phyloP scores from a whole-genome alignment of 2,888 invertebrate genomes.

The Dorcus hopei region DNA sequence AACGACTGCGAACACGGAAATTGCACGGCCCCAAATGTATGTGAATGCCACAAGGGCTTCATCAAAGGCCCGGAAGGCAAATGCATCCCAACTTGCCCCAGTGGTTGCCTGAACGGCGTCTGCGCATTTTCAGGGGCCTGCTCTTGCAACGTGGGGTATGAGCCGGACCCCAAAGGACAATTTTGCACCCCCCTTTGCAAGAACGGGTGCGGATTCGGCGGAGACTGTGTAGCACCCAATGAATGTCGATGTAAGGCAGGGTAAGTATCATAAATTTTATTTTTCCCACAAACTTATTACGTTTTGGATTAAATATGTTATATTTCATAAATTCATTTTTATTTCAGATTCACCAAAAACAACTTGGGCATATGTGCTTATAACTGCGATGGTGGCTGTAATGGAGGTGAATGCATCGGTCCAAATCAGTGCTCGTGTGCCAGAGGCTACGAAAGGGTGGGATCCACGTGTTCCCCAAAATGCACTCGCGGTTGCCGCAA shows the following conservation, averaged over 20 bases:
- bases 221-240: conserved; percentile 56
- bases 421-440: conserved; percentile 53
- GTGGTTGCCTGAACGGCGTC: conserved; percentile 64
- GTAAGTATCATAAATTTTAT: conserved; percentile 37
- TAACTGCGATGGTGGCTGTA: conserved; percentile 45
- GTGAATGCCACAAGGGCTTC: conserved; percentile 62
- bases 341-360: conserved; percentile 51
- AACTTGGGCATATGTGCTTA: conserved; percentile 39
- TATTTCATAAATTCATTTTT: too few species aligned
- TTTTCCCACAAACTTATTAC: too few species aligned
- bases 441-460: conserved; percentile 42
- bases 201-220: conserved; percentile 54
- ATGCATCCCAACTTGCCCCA: conserved; percentile 66
- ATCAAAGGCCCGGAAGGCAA: conserved; percentile 51
- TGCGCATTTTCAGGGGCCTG: conserved; percentile 62
- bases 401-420: conserved; percentile 51
- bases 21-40: conserved; percentile 64
- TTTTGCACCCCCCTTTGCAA: conserved; percentile 62
- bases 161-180: conserved; percentile 55
- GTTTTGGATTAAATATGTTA: too few species aligned
- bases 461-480: conserved; percentile 39
- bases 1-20: conserved; percentile 66
- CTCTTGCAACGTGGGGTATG: conserved; percentile 60
- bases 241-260: conserved; percentile 57
- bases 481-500: conserved; percentile 51